Evolutionary conservation across 2,797 vertebrate genomes (phyloP).

Genomic region (Perodicticus potto): DNA sequence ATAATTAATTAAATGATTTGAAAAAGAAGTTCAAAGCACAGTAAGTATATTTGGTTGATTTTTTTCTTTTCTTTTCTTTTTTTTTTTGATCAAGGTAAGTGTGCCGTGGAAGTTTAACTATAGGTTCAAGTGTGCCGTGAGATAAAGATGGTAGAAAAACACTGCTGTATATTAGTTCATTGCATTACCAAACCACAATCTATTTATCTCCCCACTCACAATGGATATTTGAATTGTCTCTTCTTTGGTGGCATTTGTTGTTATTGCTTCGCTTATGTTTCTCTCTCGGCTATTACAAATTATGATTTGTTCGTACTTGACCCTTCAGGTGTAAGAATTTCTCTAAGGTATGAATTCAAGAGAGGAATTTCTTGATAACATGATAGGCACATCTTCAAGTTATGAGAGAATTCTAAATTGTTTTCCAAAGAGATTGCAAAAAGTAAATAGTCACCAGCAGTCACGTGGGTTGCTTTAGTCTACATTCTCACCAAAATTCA

Average conservation of each 20-base stretch:
- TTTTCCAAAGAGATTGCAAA: conserved; percentile 21
- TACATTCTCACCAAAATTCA: neutral
- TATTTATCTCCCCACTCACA: neutral
- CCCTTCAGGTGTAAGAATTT: neutral
- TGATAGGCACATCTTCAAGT: neutral
- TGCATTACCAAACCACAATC: neutral
- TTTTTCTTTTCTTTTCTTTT: too few relatives aligned
- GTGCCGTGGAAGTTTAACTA: too few relatives aligned
- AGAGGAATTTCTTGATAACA: conserved; percentile 18
- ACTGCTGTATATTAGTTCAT: neutral
- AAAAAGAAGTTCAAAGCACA: too few relatives aligned
- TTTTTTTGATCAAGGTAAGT: too few relatives aligned
- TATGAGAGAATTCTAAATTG: neutral
- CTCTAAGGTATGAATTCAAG: neutral
- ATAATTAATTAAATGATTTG: too few relatives aligned
- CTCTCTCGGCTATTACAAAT: neutral
- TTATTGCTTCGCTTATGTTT: neutral
- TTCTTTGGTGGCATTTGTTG: neutral
- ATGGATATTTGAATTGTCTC: neutral
- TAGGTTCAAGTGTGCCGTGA: too few relatives aligned
- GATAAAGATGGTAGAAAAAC: too few relatives aligned
- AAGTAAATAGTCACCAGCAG: neutral
- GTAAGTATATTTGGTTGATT: too few relatives aligned
- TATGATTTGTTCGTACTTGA: neutral
- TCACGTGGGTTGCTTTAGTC: neutral